Evolutionary conservation across 2,113 vertebrate species (phyloP).

Genomic region (Ophthalmolycus amberensis): DNA sequence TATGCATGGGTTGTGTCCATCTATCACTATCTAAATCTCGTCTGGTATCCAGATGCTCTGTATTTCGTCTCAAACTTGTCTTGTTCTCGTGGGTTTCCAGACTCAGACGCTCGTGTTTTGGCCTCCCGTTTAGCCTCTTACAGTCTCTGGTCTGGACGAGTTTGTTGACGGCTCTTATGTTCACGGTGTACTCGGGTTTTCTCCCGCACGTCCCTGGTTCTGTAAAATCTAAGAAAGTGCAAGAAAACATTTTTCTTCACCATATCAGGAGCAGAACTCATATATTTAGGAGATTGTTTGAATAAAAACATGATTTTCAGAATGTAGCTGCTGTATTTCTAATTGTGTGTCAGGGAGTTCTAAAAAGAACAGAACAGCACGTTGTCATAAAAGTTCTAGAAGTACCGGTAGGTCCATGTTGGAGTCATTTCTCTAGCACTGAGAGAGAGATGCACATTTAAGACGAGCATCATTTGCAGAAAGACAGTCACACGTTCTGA

Average conservation of each 20-base stretch:
- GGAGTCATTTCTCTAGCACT: background rate
- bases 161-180: background rate
- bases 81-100: background rate
- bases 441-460: background rate
- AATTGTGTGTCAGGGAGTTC: background rate
- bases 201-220: too few relatives aligned
- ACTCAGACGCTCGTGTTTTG: background rate
- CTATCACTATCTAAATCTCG: background rate
- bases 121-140: background rate
- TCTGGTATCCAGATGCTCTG: background rate
- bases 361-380: background rate
- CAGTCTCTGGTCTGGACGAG: background rate
- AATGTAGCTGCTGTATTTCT: background rate
- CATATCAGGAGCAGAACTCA: background rate
- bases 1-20: background rate
- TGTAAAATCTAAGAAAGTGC: background rate
- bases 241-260: background rate
- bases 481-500: background rate
- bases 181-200: too few relatives aligned
- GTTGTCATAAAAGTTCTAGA: too few relatives aligned
- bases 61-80: background rate
- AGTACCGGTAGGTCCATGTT: background rate
- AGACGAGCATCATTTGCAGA: background rate
- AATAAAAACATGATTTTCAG: background rate
- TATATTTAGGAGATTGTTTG: background rate